Evolutionary conservation across 1,140 invertebrate genomes (phyloP), one percentile per base, ranked within the genome.

Genomic region (Euglossa dilemma): DNA sequence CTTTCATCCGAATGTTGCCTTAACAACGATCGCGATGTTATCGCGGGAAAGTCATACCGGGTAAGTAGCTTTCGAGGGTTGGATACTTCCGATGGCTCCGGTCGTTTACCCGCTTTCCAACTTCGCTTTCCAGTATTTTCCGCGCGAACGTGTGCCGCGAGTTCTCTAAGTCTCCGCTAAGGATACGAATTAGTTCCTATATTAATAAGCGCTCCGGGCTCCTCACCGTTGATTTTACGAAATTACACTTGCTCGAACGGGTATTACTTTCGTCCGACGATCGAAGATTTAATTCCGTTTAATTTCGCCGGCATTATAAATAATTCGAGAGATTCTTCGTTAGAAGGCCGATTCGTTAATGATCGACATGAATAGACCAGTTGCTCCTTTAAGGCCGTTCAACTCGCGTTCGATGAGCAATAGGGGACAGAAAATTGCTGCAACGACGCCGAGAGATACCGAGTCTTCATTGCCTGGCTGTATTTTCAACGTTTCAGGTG

Each of bases 361-460:
- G 71, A 59, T 23, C 43, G 72, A 50, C 52, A 76, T 72, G 61
- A 85, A 85, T 72, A 54, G 61, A 20, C 73, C 63, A 70, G 47
- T 78, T 43, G 69, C 72, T 80, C 56, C 57, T 83, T 61, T 18
- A 56, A n/a, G n/a, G 76, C 73, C 78, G 81, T 87, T 61, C 84
- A 83, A 86, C 56, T 74, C 80, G 59, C 76, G 86, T 75, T 87
- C 80, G 80, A 71, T 70, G 50, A 52, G 61, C 12, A 70, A 23
- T 74, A 69, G 66, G 54, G 63, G 73, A 76, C 80, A 71, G 59
- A 59, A 69, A 59, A 54, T 61, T 28, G 50, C 20, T 36, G 70
- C 52, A 61, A 50, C 50, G 20, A 43, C 2, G 69, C 9, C 47
- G 36, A 50, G 59, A 73, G 11, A 61, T 64, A 70, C 74, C 28